Evolutionary conservation across 23 tunicate genomes (phyloP), one percentile per base, ranked within the genome.

Genomic region (Styela clava): DNA sequence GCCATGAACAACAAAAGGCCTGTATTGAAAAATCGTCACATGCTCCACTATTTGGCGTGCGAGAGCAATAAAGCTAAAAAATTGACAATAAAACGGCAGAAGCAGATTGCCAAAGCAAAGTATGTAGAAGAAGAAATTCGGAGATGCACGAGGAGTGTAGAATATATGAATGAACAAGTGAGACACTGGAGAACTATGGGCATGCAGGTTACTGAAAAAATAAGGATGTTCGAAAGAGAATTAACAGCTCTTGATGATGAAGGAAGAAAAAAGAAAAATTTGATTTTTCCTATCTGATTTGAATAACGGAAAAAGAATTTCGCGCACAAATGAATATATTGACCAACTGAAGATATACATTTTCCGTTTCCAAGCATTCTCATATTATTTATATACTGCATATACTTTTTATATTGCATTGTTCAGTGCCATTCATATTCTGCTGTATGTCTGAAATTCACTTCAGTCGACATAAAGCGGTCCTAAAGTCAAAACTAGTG

Each of bases 91-190:
- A 51, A 1, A 24, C 81, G 81, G 3, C 81, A 76, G 32, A 44
- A 2, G 0, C 62, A 76, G 44, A 27, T 76, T 27, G 81, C 81
- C 1, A 76, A 52, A 76, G 81, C 81, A 21, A 76, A 33, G 64
- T 33, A 76, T 52, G 9, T 76, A 7, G 81, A 76, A 52, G 2
- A 76, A 24, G 81, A 76, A 52, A 76, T 76, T 26, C 31, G 52
- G 0, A 25, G 64, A 20, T 44, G 65, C 44, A 36, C 19, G 24
- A 52, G 37, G 2, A 76, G 65, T 24, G 18, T 76, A 28, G 37
- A 76, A 44, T 25, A 76, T n/a, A 56, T 76, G 35, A 34, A 28
- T 22, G 34, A 7, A 21, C 35, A 71, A 28, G 24, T 71, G 5
- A 3, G 29, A 32, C 77, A 71, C 35, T 71, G 77, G 77, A 26